Evolutionary conservation across 2,888 invertebrate genomes (phyloP).

Genomic region (Callyntrura sp.): DNA sequence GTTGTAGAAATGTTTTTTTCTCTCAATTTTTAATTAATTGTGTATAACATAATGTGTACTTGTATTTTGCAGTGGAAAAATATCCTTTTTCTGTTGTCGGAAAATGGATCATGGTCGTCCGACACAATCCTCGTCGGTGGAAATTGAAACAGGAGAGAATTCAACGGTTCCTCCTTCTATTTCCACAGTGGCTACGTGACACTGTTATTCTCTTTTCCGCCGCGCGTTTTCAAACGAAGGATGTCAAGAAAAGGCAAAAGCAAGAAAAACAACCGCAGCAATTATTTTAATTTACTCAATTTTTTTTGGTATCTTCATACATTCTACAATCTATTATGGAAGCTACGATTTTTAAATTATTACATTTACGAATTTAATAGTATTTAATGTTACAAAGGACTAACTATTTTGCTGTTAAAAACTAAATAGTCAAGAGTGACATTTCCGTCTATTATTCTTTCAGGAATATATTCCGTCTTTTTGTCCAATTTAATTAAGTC

Average conservation of each 20-base stretch:
- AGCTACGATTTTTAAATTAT: not conserved
- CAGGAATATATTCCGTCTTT: conserved; percentile 22
- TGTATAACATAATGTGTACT: not conserved
- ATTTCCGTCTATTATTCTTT: conserved; percentile 39
- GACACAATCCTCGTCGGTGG: conserved; percentile 16
- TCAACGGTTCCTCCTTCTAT: conserved; percentile 55
- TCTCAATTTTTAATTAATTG: conserved; percentile 10
- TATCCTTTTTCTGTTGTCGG: conserved; percentile 74
- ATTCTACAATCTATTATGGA: not conserved
- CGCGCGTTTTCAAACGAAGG: not conserved
- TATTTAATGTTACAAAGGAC: not conserved
- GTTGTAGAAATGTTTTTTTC: not conserved
- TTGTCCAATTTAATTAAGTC: not conserved
- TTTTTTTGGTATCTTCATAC: not conserved
- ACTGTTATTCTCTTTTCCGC: not conserved
- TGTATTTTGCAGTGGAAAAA: conserved; percentile 59
- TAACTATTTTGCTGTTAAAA: not conserved
- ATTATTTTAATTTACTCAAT: conserved; percentile 2
- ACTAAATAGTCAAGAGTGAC: not conserved
- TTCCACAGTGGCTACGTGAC: conserved; percentile 72
- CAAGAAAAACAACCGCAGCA: not conserved
- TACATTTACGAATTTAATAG: not conserved
- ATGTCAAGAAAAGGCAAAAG: not conserved
- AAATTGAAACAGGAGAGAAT: conserved; percentile 31
- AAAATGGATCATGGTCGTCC: conserved; percentile 70